Evolutionary conservation across 2,888 invertebrate genomes (phyloP).

Genomic region (Venustoraphidia nigricollis): DNA sequence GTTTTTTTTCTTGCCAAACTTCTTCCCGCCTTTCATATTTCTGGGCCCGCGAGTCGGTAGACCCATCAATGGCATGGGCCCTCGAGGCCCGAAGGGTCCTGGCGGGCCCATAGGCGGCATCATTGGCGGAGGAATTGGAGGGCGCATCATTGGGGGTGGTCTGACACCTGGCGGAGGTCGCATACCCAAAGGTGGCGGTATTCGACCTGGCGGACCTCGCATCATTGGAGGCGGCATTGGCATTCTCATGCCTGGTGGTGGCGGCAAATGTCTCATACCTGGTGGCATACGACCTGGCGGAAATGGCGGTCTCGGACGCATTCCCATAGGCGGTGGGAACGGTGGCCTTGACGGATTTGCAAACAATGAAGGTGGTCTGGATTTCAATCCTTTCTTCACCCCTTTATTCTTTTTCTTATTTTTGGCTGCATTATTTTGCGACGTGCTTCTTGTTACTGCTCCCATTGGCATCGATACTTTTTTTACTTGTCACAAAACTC

Average conservation of each 20-base stretch:
- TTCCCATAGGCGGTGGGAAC: slow-evolving; percentile 10
- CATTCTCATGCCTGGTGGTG: slow-evolving; percentile 11
- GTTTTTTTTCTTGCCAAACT: slow-evolving; percentile 2
- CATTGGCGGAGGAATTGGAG: slow-evolving; percentile 11
- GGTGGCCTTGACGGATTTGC: slow-evolving; percentile 5
- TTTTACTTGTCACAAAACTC: too few relatives aligned
- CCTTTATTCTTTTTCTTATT: slow-evolving; percentile 1
- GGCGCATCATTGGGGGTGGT: slow-evolving; percentile 8
- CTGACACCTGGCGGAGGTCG: slow-evolving; percentile 17
- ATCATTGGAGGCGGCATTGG: slow-evolving; percentile 13
- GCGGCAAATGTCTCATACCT: slow-evolving; percentile 11
- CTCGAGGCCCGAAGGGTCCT: slow-evolving; percentile 10
- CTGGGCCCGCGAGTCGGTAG: slow-evolving; percentile 4
- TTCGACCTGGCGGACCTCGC: slow-evolving; percentile 12
- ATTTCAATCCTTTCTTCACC: slow-evolving; percentile 2
- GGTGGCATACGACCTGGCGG: slow-evolving; percentile 14
- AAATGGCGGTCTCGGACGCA: slow-evolving; percentile 18
- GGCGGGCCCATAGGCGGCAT: slow-evolving; percentile 13
- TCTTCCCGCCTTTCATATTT: neutral
- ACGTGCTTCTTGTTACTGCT: slow-evolving; percentile 1
- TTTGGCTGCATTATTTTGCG: slow-evolving; percentile 2
- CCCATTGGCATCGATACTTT: slow-evolving; percentile 1
- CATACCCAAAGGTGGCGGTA: slow-evolving; percentile 16
- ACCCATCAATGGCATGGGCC: slow-evolving; percentile 8
- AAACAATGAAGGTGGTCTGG: slow-evolving; percentile 5